Conservation (phyloP, 2,113 vertebrate species). For the Corapipo altera region DNA sequence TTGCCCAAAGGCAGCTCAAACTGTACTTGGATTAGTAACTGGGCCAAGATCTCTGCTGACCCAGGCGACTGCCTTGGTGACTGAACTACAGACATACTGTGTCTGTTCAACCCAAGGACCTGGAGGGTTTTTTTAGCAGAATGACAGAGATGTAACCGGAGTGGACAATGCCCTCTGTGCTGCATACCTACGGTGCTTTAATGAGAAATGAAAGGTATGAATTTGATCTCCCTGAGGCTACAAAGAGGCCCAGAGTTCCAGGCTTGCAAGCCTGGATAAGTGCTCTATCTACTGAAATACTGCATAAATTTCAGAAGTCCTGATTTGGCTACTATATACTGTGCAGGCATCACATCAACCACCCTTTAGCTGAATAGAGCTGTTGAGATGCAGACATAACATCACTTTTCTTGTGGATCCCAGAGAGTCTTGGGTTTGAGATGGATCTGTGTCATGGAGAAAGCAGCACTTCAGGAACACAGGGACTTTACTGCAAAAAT, state of each 20-base stretch:
- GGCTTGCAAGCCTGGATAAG: not conserved
- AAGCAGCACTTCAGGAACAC: not conserved
- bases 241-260: not conserved
- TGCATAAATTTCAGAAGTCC: not conserved
- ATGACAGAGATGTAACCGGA: not conserved
- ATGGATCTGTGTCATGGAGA: not conserved
- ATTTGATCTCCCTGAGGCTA: conserved; percentile 1
- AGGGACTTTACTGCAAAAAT: not conserved
- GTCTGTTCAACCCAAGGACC: not conserved
- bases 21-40: not conserved
- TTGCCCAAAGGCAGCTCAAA: not conserved
- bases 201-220: conserved; percentile 26
- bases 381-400: not conserved
- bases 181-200: not conserved
- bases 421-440: not conserved
- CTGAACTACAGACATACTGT: not conserved
- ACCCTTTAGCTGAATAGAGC: not conserved
- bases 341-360: not conserved
- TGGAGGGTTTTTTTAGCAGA: not conserved
- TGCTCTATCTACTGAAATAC: conserved; percentile 37
- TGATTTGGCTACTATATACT: not conserved
- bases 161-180: not conserved
- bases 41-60: not conserved
- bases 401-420: not conserved
- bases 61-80: not conserved